Percentiles rank a stretch among this genome's conserved stretches.
These are phyloP conservation scores for Ichneumon xanthorius DNA, from an alignment of 2,888 invertebrate genomes.

Conservation along the genomic window DNA sequence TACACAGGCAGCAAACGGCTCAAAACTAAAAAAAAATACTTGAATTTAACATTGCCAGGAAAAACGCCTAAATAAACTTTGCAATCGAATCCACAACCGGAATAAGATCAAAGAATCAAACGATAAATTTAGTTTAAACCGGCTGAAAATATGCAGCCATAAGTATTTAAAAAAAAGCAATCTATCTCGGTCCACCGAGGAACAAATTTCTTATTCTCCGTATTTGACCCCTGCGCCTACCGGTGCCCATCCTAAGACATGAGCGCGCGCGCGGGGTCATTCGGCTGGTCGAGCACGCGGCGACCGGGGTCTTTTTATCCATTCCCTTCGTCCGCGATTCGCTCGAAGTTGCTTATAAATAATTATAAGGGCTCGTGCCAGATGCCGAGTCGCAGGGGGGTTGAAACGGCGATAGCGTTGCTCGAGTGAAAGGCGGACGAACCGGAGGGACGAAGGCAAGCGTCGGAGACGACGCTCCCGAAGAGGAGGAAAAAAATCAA, in stretches of 20 bases:
- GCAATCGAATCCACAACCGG: too few relatives aligned
- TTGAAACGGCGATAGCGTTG: slow-evolving; percentile 58
- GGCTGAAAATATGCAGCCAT: not conserved
- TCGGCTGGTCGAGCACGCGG: slow-evolving; percentile 55
- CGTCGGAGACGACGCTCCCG: slow-evolving; percentile 9
- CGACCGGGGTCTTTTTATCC: slow-evolving; percentile 52
- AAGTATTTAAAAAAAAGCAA: not conserved
- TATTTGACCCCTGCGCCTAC: not conserved
- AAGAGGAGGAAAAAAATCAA: slow-evolving; percentile 29
- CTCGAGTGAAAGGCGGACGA: slow-evolving; percentile 33
- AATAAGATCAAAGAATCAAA: too few relatives aligned
- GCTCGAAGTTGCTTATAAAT: slow-evolving; percentile 72
- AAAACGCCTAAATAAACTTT: too few relatives aligned
- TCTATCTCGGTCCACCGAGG: not conserved
- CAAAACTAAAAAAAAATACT: too few relatives aligned
- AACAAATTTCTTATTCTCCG: slow-evolving; percentile 28
- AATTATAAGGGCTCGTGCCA: slow-evolving; percentile 73
- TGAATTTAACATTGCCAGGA: too few relatives aligned
- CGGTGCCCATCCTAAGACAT: not conserved
- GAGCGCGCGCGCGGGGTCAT: slow-evolving; percentile 7
- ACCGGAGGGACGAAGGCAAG: slow-evolving; percentile 29
- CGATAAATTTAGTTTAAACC: too few relatives aligned
- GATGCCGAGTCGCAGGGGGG: slow-evolving; percentile 69
- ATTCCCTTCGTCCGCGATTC: slow-evolving; percentile 38
- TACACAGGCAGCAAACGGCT: too few relatives aligned